These are phyloP conservation scores for Ganaspis sp. DNA, from an alignment of 1,140 invertebrate species.

Conservation along the genomic window DNA sequence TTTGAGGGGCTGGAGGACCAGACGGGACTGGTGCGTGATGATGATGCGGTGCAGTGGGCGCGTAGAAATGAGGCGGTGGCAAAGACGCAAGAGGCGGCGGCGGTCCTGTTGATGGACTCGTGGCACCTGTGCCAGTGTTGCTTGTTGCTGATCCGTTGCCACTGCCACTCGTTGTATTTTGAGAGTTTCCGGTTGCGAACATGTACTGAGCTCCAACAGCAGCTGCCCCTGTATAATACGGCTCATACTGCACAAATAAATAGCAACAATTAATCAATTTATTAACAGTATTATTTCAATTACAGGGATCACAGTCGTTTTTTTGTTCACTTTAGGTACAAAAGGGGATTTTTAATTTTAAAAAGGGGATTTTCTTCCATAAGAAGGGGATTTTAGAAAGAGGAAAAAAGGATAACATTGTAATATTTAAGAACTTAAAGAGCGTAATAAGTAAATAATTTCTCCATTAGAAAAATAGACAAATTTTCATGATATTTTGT, in stretches of 20 bases:
- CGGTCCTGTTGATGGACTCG: constrained; percentile 60
- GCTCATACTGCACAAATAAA: constrained; percentile 67
- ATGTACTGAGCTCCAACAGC: constrained; percentile 67
- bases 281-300: background rate
- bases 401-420: too few species aligned
- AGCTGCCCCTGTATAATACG: constrained; percentile 71
- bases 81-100: constrained; percentile 56
- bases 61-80: constrained; percentile 65
- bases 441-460: too few species aligned
- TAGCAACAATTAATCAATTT: constrained; percentile 5
- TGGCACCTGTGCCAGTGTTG: constrained; percentile 56
- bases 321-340: too few species aligned
- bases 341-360: too few species aligned
- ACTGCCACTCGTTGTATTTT: constrained; percentile 59
- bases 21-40: constrained; percentile 62
- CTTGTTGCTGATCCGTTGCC: constrained; percentile 62
- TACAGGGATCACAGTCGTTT: too few species aligned
- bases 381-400: too few species aligned
- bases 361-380: too few species aligned
- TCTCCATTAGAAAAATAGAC: too few species aligned
- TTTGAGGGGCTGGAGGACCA: constrained; percentile 60
- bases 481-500: too few species aligned
- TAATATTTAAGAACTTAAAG: too few species aligned
- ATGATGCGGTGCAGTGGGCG: constrained; percentile 63
- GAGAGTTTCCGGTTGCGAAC: constrained; percentile 63